Evolutionary conservation across 2,888 invertebrate species (phyloP).

Genomic region (Sphaerophoria taeniata): DNA sequence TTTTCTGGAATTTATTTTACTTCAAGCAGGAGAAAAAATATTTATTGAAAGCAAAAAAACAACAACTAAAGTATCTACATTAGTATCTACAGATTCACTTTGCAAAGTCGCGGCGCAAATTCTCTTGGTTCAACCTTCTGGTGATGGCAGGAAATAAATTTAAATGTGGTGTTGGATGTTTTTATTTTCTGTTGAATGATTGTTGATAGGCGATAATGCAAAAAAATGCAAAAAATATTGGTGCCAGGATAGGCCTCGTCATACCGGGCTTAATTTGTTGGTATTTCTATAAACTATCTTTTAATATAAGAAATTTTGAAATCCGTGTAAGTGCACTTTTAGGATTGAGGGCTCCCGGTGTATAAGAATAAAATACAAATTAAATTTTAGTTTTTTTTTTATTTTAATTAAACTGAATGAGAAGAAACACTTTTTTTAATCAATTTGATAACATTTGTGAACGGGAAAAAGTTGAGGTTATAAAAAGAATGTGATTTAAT

Average conservation of each 20-base stretch:
- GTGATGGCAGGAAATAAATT: slow-evolving; percentile 5
- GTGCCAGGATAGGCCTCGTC: too few species aligned
- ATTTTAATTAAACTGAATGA: neutral
- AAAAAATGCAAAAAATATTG: too few species aligned
- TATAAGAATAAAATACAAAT: neutral
- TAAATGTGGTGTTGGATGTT: neutral
- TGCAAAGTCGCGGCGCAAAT: slow-evolving; percentile 38
- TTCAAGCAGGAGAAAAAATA: neutral
- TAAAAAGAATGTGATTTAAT: too few species aligned
- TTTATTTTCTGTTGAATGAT: neutral
- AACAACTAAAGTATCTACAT: slow-evolving; percentile 31
- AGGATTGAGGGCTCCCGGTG: too few species aligned
- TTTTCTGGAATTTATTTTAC: slow-evolving; percentile 28
- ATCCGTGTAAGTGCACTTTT: too few species aligned
- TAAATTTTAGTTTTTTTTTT: neutral
- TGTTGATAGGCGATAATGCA: too few species aligned
- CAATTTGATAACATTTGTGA: neutral
- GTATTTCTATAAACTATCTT: too few species aligned
- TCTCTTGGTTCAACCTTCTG: neutral
- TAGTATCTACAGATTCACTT: slow-evolving; percentile 57
- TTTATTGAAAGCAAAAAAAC: neutral
- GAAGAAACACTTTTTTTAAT: neutral
- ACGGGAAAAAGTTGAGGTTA: too few species aligned
- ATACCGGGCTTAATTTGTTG: too few species aligned
- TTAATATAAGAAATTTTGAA: too few species aligned